phyloP scores from a whole-genome alignment of 2,797 vertebrate species.

The Protonibea diacanthus region DNA sequence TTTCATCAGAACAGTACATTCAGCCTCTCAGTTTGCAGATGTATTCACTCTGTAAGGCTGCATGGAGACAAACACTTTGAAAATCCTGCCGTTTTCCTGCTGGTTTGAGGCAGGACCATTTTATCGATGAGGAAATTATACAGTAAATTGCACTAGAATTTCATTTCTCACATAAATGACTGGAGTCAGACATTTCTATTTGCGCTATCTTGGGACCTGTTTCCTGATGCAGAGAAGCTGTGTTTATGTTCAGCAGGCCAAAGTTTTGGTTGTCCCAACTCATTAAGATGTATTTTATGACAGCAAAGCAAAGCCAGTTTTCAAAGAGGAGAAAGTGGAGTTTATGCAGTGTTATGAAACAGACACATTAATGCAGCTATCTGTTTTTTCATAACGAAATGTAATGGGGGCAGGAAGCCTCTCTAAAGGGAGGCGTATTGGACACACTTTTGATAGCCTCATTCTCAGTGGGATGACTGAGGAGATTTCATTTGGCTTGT shows the following conservation, averaged over 20 bases:
- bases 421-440: no score
- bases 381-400: neutral
- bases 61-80: neutral
- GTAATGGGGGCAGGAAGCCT: no score
- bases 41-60: neutral
- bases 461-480: no score
- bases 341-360: neutral
- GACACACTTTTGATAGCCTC: no score
- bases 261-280: no score
- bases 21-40: neutral
- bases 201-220: neutral
- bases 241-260: neutral
- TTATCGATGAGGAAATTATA: neutral
- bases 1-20: neutral
- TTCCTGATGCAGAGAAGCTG: neutral
- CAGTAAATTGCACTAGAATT: neutral
- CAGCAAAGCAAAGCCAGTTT: neutral
- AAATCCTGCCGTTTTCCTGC: neutral
- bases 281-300: neutral
- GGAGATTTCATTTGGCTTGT: no score
- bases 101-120: neutral
- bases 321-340: neutral
- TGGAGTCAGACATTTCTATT: neutral
- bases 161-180: neutral
- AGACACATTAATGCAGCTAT: neutral